Conservation (phyloP, 64 coral and sea anemone genomes). For the Anthopleura sola region DNA sequence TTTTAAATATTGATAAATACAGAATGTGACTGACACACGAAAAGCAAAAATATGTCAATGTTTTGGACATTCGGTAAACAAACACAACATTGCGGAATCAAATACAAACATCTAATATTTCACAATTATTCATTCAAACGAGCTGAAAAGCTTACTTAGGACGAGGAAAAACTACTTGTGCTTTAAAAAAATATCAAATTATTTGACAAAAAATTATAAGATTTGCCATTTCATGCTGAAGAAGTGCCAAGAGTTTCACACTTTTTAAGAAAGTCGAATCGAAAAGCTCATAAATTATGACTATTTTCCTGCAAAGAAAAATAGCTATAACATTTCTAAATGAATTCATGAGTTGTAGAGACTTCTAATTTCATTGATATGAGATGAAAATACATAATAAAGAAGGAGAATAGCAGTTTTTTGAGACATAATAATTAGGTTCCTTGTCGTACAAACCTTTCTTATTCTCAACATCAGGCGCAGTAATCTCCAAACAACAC, state of each 20-base stretch:
- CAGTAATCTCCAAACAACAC: constrained; percentile 80
- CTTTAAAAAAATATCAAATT: neutral
- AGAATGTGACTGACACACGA: neutral
- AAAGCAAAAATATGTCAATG: neutral
- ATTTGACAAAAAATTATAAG: neutral
- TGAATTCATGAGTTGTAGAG: neutral
- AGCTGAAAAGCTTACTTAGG: neutral
- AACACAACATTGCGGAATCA: neutral
- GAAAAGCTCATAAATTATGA: neutral
- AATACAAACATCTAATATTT: neutral
- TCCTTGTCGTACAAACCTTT: constrained; percentile 17
- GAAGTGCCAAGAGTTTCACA: neutral
- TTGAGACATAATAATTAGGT: neutral
- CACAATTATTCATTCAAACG: constrained; percentile 5
- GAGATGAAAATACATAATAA: neutral
- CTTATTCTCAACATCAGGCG: constrained; percentile 39
- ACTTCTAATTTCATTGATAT: neutral
- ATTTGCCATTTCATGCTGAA: neutral
- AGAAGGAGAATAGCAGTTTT: neutral
- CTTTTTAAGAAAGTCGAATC: neutral
- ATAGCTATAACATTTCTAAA: neutral
- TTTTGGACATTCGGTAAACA: neutral
- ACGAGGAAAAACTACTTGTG: neutral
- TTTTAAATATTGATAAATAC: neutral
- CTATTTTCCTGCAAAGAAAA: neutral